Base-by-base conservation (phyloP, 2,888 invertebrate genomes). In the Papilio demoleus region DNA sequence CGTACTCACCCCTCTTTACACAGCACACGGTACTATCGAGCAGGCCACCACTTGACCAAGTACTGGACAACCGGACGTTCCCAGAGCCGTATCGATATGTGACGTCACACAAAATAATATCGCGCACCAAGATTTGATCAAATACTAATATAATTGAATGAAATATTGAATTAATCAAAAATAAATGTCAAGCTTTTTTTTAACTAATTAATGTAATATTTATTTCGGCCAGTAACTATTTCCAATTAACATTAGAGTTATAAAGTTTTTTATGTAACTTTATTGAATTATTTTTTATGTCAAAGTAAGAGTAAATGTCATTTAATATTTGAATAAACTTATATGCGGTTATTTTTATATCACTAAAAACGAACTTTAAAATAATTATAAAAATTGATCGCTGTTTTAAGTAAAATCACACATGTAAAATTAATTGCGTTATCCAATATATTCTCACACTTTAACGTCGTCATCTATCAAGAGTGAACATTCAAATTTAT, bases 1-100 rank as follows among this genome's bases (percentile, higher is more conserved):
- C 79, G 79, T 79, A 77, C 76, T 74, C 74, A 73, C 75, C 75
- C 76, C 78, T 70, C 74, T n/a, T n/a, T 76, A 75, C 73, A 73
- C 77, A 73, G 74, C 73, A 72, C 77, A 73, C 74, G 75, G 77
- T 74, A 67, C 72, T 79, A 77, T 77, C 79, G 79, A 75, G 74
- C 76, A 66, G 76, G 76, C 74, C 77, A 74, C 76, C 77, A 75
- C 77, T 77, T 45, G 9, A n/a, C n/a, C n/a, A n/a, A 17, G 71
- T 73, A 71, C 73, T 45, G 70, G 70, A 71, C 70, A 65, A 62
- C 70, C 70, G 67, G 66, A 70, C 70, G 58, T 70, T 68, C 64
- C 70, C 71, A 70, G 53, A 17, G 17, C 4, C 27, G 67, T 73
- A 72, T 70, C 67, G 62, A 71, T 67, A 65, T 67, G 66, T 71